Evolutionary conservation across 2,797 vertebrate species (phyloP), one percentile per base, ranked within the genome.

Genomic region (Poecile montanus): DNA sequence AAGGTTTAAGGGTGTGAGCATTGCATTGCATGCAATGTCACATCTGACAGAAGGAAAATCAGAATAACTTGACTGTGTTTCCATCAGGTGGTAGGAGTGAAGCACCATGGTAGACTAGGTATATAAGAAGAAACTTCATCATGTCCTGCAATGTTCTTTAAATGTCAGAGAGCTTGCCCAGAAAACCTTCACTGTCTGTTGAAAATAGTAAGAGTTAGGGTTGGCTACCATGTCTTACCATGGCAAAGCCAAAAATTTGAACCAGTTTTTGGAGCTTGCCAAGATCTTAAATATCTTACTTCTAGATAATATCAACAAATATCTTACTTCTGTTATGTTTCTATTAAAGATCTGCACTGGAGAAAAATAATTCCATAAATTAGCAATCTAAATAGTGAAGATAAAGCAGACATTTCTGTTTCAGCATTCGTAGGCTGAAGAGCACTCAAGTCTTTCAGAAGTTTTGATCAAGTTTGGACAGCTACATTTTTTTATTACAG

Each of bases 21-120:
- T 38, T 38, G 38, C 38, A 38, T 60, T 62, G 44, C 12, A 25
- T 50, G 12, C 17, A 75, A 34, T 62, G 32, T 58, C 34, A 67
- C 51, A 21, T 71, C 36, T 79, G 54, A 38, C 22, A 79, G 54
- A 65, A 85, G 20, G 26, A 70, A 58, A 78, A 74, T 11, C 10
- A 71, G 53, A 88, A 34, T 22, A 19, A 32, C 40, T 61, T 70
- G 13, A 26, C 10, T 71, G 1, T 66, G 4, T 57, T 85, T 81
- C 44, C 2, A 0, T 40, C 18, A 53, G 11, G 10, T 58, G 57
- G 22, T 18, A 57, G 23, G 7, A 54, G 3, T 13, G 21, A 36
- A 44, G 21, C 8, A 1, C 19, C 16, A 16, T 40, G 23, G 7
- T 26, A 68, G 42, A 38, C 1, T 23, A 30, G 21, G 3, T 8